Percentiles rank a stretch among this genome's conserved stretches.
phyloP scores from a whole-genome alignment of 2,113 vertebrate species.

The Sylvilagus bachmani region DNA sequence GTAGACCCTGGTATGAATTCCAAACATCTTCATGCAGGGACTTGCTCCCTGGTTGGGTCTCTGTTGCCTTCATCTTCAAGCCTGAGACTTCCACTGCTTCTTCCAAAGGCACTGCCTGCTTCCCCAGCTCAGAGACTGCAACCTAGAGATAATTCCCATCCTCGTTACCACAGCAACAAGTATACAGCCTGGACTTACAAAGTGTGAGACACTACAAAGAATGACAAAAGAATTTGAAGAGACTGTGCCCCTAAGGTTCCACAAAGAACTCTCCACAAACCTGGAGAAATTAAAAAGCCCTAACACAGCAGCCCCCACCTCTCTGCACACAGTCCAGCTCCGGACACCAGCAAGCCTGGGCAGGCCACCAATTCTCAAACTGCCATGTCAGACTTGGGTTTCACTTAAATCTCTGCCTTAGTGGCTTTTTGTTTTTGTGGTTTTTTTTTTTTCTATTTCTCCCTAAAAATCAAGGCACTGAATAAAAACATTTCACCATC shows the following conservation, averaged over 20 bases:
- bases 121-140: slow-evolving; percentile 47
- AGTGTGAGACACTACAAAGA: not conserved
- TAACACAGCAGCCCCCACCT: not conserved
- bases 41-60: not conserved
- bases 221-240: not conserved
- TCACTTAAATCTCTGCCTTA: not conserved
- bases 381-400: not conserved
- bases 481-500: not conserved
- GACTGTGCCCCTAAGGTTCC: not conserved
- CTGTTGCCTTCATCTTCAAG: slow-evolving; percentile 49
- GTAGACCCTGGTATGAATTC: slow-evolving; percentile 30
- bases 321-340: not conserved
- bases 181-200: not conserved
- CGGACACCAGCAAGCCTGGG: not conserved
- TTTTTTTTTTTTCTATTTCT: not conserved
- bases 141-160: slow-evolving; percentile 72
- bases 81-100: slow-evolving; percentile 31
- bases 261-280: not conserved
- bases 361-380: not conserved
- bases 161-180: slow-evolving; percentile 28
- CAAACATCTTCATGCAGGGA: slow-evolving; percentile 58
- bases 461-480: slow-evolving; percentile 18
- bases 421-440: not conserved
- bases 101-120: slow-evolving; percentile 53
- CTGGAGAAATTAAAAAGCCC: not conserved